Evolutionary conservation across 2,797 vertebrate species (phyloP).

Genomic region (Selene dorsalis): DNA sequence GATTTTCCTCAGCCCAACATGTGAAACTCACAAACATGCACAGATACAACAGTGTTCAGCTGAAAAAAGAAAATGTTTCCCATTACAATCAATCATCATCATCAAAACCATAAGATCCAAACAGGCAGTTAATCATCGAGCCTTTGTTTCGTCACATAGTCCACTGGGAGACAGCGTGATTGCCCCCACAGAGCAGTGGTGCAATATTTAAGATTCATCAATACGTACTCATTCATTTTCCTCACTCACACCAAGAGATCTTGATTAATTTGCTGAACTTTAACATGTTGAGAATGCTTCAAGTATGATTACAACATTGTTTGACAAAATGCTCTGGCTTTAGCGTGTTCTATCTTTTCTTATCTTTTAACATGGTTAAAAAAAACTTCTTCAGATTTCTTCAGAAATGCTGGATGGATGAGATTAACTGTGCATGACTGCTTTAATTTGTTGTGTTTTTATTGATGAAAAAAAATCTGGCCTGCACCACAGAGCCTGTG

Average conservation of each 20-base stretch:
- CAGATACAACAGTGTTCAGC: neutral
- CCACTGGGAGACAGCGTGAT: neutral
- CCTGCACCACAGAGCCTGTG: neutral
- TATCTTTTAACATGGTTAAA: neutral
- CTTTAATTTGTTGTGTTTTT: neutral
- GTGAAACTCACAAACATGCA: neutral
- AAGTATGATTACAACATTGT: neutral
- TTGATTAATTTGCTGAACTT: slow-evolving; percentile 13
- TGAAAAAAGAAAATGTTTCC: neutral
- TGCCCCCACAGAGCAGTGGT: no score
- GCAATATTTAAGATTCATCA: slow-evolving; percentile 9
- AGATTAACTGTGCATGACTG: neutral
- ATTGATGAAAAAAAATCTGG: neutral
- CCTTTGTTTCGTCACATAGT: neutral
- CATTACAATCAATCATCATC: neutral
- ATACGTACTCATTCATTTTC: neutral
- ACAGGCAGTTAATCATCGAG: neutral
- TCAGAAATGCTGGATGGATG: no score
- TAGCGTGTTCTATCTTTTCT: neutral
- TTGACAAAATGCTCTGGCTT: neutral
- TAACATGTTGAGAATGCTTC: neutral
- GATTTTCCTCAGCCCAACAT: no score
- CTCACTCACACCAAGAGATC: neutral
- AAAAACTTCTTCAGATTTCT: no score
- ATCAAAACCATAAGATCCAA: neutral